Evolutionary conservation across 2,888 invertebrate species (phyloP).

Genomic region (Agrotis exclamationis): DNA sequence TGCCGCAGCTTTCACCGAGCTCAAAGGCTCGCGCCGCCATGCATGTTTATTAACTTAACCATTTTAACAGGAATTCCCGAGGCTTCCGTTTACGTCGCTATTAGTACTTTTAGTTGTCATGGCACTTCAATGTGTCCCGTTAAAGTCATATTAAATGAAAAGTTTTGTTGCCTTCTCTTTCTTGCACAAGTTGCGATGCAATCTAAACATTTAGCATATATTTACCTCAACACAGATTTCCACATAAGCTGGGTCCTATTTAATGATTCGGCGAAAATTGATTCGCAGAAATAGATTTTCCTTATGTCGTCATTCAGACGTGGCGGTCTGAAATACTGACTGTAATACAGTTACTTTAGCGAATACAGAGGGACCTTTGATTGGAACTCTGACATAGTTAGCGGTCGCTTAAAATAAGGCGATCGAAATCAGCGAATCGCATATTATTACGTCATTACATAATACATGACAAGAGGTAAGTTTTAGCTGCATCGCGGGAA

Average conservation of each 20-base stretch:
- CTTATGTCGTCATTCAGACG: conserved; percentile 27
- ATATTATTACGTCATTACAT: conserved; percentile 74
- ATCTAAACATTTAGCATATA: background rate
- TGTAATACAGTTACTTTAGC: conserved; percentile 32
- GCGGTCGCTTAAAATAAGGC: conserved; percentile 48
- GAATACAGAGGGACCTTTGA: conserved; percentile 56
- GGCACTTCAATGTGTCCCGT: conserved; percentile 68
- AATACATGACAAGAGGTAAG: conserved; percentile 75
- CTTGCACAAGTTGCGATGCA: conserved; percentile 8
- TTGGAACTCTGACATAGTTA: conserved; percentile 50
- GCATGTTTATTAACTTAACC: conserved; percentile 89
- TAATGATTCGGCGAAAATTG: conserved; percentile 14
- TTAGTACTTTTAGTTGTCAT: conserved; percentile 77
- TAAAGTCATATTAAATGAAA: conserved; percentile 64
- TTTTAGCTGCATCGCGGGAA: conserved; percentile 76
- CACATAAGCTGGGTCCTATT: conserved; percentile 5
- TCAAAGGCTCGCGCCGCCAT: conserved; percentile 85
- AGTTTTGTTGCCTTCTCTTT: conserved; percentile 46
- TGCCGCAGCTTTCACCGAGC: conserved; percentile 85
- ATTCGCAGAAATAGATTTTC: conserved; percentile 30
- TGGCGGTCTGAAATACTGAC: conserved; percentile 36
- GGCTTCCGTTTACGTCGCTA: conserved; percentile 80
- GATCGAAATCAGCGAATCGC: conserved; percentile 70
- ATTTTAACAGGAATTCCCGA: conserved; percentile 86
- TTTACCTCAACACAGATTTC: conserved; percentile 1